Conservation (phyloP, 53 echinoderm and acorn worm genomes). For the Arbacia lixula region DNA sequence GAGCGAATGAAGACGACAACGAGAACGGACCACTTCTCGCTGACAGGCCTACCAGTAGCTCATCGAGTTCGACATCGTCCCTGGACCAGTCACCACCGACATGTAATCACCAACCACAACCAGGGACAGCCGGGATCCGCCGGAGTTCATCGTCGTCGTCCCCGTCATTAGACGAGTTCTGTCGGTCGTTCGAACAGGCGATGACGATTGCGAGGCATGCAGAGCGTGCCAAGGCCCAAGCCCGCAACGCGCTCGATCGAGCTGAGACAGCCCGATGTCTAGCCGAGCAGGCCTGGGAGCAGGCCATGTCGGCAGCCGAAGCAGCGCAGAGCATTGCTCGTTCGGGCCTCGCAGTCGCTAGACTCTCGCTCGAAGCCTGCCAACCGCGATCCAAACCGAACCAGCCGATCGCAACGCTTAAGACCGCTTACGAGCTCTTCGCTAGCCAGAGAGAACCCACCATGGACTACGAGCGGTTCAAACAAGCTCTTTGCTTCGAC, state of each 20-base stretch:
- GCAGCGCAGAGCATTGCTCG: constrained; percentile 53
- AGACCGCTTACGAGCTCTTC: constrained; percentile 34
- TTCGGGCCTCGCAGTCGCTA: constrained; percentile 47
- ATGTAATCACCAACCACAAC: constrained; percentile 6
- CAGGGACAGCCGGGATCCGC: too few relatives aligned
- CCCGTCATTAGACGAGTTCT: constrained; percentile 31
- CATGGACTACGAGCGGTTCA: constrained; percentile 39
- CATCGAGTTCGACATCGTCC: not conserved
- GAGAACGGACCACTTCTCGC: not conserved
- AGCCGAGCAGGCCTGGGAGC: constrained; percentile 53
- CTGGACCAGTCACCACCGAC: constrained; percentile 1
- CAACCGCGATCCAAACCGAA: constrained; percentile 13
- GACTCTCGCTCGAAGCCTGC: constrained; percentile 35
- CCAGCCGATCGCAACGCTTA: constrained; percentile 1
- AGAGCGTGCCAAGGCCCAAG: constrained; percentile 35
- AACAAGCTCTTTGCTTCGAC: constrained; percentile 15
- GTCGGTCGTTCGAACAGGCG: constrained; percentile 29
- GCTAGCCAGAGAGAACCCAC: constrained; percentile 25
- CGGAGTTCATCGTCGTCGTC: constrained; percentile 24
- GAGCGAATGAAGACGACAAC: constrained; percentile 14
- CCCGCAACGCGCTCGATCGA: constrained; percentile 36
- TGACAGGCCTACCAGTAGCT: not conserved
- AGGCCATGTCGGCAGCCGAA: constrained; percentile 49
- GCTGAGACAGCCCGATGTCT: constrained; percentile 33
- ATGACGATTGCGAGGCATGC: constrained; percentile 49